phyloP scores from a whole-genome alignment of 1,140 invertebrate species.

The Drosophila subobscura region DNA sequence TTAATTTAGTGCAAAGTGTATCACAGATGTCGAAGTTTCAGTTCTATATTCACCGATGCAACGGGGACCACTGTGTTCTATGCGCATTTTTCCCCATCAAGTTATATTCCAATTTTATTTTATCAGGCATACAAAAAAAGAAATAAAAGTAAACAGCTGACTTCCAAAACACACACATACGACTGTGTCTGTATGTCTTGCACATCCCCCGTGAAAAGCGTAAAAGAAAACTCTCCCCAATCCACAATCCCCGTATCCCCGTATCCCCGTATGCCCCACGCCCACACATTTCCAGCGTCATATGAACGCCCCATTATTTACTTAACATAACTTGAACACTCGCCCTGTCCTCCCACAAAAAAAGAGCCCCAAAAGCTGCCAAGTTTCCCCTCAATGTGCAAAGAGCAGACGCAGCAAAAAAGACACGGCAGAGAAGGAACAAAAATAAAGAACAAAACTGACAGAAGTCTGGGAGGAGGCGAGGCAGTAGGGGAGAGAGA shows the following conservation, averaged over 20 bases:
- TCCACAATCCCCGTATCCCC: background rate
- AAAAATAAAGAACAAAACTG: conserved; percentile 44
- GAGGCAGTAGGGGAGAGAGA: too few relatives aligned
- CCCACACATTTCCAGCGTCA: conserved; percentile 58
- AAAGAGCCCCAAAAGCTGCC: conserved; percentile 12
- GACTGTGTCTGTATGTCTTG: conserved; percentile 10
- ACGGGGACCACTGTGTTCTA: conserved; percentile 7
- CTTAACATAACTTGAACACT: conserved; percentile 81
- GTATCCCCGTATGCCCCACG: conserved; percentile 19
- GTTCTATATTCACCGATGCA: too few relatives aligned
- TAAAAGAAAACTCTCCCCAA: conserved; percentile 4
- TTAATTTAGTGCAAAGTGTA: too few relatives aligned
- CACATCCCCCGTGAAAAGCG: conserved; percentile 21
- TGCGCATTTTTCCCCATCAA: conserved; percentile 37
- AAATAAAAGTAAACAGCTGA: conserved; percentile 76
- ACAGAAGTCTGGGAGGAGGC: conserved; percentile 23
- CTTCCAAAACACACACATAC: conserved; percentile 52
- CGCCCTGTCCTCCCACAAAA: conserved; percentile 24
- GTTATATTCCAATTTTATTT: conserved; percentile 73
- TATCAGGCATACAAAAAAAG: conserved; percentile 69
- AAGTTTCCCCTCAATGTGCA: conserved; percentile 36
- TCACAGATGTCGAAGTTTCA: too few relatives aligned
- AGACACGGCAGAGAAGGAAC: conserved; percentile 22
- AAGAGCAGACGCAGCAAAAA: conserved; percentile 56
- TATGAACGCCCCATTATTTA: conserved; percentile 82